These are phyloP conservation scores for Aurelia aurita DNA, from an alignment of 30 jellyfish, hydroid and myxozoan species.

Conservation along the genomic window DNA sequence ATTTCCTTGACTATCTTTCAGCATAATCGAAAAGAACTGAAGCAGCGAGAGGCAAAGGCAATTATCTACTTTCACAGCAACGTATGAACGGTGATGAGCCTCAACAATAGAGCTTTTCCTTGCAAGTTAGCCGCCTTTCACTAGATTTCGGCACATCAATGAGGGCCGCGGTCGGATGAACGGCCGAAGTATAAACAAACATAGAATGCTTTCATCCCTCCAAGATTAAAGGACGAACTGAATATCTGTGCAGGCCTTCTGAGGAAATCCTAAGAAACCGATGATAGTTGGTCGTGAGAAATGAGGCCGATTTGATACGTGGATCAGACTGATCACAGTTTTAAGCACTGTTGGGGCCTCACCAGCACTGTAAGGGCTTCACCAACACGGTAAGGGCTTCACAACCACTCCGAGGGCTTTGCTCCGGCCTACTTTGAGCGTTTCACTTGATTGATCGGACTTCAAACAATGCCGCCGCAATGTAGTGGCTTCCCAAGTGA, in stretches of 20 bases:
- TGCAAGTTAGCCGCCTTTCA: slow-evolving; percentile 83
- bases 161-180: slow-evolving; percentile 78
- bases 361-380: slow-evolving; percentile 63
- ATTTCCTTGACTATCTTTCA: slow-evolving; percentile 46
- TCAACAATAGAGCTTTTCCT: slow-evolving; percentile 80
- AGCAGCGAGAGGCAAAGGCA: slow-evolving; percentile 58
- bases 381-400: slow-evolving; percentile 63
- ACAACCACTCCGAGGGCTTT: slow-evolving; percentile 61
- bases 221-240: slow-evolving; percentile 18
- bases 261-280: slow-evolving; percentile 22
- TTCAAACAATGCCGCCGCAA: slow-evolving; percentile 94
- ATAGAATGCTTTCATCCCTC: slow-evolving; percentile 60
- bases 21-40: slow-evolving; percentile 74
- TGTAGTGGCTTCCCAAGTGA: slow-evolving; percentile 93
- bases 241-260: slow-evolving; percentile 33
- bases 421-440: slow-evolving; percentile 73
- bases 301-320: slow-evolving; percentile 17
- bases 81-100: slow-evolving; percentile 80
- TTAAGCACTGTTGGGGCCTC: slow-evolving; percentile 62
- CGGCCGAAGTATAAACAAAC: slow-evolving; percentile 80
- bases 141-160: slow-evolving; percentile 85
- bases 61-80: slow-evolving; percentile 76
- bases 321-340: slow-evolving; percentile 21
- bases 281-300: slow-evolving; percentile 3
- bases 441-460: slow-evolving; percentile 79